phyloP scores from a whole-genome alignment of 2,797 vertebrate genomes.

The Gadopsis bispinosus region DNA sequence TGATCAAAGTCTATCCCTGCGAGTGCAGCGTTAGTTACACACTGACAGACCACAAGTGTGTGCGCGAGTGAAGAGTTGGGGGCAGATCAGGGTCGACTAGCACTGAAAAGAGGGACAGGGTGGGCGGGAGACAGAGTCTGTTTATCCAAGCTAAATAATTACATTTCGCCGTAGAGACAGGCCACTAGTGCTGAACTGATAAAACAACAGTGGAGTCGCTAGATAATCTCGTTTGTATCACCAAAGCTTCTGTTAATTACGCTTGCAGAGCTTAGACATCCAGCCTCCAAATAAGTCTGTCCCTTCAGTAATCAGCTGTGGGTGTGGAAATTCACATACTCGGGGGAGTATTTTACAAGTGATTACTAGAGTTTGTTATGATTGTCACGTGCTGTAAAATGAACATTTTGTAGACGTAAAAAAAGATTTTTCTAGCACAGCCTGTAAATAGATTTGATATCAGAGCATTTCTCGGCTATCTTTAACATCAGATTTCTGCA shows the following conservation, averaged over 20 bases:
- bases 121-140: conserved; percentile 1
- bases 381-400: not conserved
- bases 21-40: conserved; percentile 67
- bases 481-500: not conserved
- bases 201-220: conserved; percentile 16
- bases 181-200: conserved; percentile 18
- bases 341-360: not conserved
- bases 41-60: conserved; percentile 60
- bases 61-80: not conserved
- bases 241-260: conserved; percentile 20
- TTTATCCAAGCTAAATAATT: conserved; percentile 44
- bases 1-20: conserved; percentile 77
- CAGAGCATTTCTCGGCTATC: not conserved
- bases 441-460: not conserved
- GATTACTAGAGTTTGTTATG: not conserved
- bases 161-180: conserved; percentile 27
- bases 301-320: conserved; percentile 2
- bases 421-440: not conserved
- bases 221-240: conserved; percentile 28
- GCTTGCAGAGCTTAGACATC: conserved; percentile 20
- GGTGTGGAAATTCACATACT: not conserved
- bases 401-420: not conserved
- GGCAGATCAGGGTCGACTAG: conserved; percentile 15
- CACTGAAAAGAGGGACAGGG: not conserved
- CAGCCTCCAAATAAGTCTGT: conserved; percentile 9